Evolutionary conservation across 2,797 vertebrate species (phyloP).

Genomic region (Neosilurus mollespiculum): DNA sequence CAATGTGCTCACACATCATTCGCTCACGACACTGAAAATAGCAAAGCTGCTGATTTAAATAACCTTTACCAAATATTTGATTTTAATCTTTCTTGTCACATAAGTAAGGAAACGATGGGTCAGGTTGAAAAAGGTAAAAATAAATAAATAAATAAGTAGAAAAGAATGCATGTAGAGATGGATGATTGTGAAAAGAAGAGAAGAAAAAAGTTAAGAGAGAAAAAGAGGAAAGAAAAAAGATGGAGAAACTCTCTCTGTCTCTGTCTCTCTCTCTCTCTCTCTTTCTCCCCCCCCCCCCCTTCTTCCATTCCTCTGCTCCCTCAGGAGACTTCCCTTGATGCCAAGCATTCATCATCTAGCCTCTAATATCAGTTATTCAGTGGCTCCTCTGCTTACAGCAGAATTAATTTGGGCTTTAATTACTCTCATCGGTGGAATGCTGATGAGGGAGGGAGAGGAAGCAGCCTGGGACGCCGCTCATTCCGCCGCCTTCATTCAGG

Average conservation of each 20-base stretch:
- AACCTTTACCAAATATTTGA: not conserved
- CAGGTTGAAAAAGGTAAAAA: not conserved
- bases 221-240: constrained; percentile 43
- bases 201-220: constrained; percentile 48
- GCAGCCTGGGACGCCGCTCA: constrained; percentile 97
- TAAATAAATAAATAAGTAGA: not conserved
- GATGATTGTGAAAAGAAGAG: constrained; percentile 8
- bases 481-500: constrained; percentile 99
- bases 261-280: constrained; percentile 58
- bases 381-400: constrained; percentile 99
- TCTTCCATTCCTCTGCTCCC: constrained; percentile 68
- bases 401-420: constrained; percentile 99
- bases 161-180: not conserved
- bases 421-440: constrained; percentile 99
- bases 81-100: not conserved
- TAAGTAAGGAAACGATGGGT: not conserved
- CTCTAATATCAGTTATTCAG: constrained; percentile 99
- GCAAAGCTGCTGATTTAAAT: constrained; percentile 32
- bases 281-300: constrained; percentile 49
- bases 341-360: constrained; percentile 99
- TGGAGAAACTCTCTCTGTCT: constrained; percentile 37
- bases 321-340: constrained; percentile 98
- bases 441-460: constrained; percentile 99
- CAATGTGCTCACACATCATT: constrained; percentile 6
- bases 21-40: constrained; percentile 44